Evolutionary conservation across 2,797 vertebrate species (phyloP).

Genomic region (Lithobates sylvaticus): DNA sequence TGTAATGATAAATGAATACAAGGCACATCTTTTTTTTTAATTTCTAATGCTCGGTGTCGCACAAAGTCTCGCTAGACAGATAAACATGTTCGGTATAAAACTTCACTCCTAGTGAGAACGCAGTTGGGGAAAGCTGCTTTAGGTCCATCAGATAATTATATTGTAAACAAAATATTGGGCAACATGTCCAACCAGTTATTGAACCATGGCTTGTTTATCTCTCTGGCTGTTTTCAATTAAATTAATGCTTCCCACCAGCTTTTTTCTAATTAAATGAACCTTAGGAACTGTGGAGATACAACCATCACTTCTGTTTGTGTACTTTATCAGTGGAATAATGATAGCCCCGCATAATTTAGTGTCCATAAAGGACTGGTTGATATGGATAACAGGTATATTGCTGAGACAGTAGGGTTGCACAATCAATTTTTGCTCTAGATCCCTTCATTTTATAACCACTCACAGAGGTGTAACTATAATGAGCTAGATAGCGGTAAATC

Average conservation of each 20-base stretch:
- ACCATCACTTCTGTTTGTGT: conserved; percentile 23
- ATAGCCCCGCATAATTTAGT: conserved; percentile 35
- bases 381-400: conserved; percentile 19
- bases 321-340: conserved; percentile 37
- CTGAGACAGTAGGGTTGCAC: not conserved
- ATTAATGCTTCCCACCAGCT: conserved; percentile 35
- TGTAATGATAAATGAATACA: conserved; percentile 47
- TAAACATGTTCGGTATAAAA: not conserved
- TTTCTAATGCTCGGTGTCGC: not conserved
- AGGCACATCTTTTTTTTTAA: conserved; percentile 26
- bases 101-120: conserved; percentile 9
- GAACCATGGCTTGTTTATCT: conserved; percentile 37
- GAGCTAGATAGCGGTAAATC: not conserved
- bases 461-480: too few species aligned
- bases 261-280: conserved; percentile 52
- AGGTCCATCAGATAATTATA: conserved; percentile 43
- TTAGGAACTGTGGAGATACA: conserved; percentile 17
- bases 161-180: conserved; percentile 33
- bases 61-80: conserved; percentile 12
- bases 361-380: conserved; percentile 1
- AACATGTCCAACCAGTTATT: conserved; percentile 35
- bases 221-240: conserved; percentile 58
- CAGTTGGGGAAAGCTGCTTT: conserved; percentile 14
- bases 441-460: not conserved
- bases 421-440: not conserved